phyloP scores from a whole-genome alignment of 2,888 invertebrate species.

The Diaphora mendica region DNA sequence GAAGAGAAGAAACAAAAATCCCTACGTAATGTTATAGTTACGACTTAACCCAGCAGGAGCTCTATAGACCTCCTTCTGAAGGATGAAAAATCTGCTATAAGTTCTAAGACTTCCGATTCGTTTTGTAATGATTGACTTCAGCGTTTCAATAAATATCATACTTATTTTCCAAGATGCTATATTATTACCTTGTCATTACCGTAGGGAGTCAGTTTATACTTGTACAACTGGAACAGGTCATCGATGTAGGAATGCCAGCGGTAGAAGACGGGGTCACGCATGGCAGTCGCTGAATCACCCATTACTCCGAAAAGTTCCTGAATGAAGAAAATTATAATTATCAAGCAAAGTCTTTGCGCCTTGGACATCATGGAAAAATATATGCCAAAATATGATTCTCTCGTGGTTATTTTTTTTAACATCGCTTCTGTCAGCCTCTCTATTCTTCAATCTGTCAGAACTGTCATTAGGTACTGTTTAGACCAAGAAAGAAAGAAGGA shows the following conservation, averaged over 20 bases:
- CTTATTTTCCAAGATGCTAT: not conserved
- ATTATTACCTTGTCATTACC: conserved; percentile 82
- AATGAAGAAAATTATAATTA: not conserved
- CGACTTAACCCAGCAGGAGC: too few relatives aligned
- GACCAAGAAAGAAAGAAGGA: too few relatives aligned
- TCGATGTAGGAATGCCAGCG: conserved; percentile 94
- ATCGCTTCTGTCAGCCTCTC: too few relatives aligned
- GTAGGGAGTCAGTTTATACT: conserved; percentile 90
- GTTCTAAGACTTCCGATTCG: too few relatives aligned
- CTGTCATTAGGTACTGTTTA: too few relatives aligned
- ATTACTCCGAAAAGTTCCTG: conserved; percentile 93
- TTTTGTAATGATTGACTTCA: not conserved
- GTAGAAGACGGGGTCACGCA: conserved; percentile 95
- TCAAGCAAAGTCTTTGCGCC: not conserved
- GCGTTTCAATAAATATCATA: not conserved
- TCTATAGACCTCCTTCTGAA: not conserved
- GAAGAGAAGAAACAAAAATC: not conserved
- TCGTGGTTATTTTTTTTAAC: too few relatives aligned
- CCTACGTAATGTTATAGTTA: not conserved
- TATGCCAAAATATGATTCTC: too few relatives aligned
- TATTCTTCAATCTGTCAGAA: too few relatives aligned
- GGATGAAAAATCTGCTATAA: not conserved
- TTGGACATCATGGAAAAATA: too few relatives aligned
- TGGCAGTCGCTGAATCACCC: conserved; percentile 94
- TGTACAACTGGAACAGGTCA: conserved; percentile 91